A percentile compares a stretch with the other conserved stretches of the same genome.
Conservation (phyloP, 2,113 vertebrate genomes). For the Carassius carassius region DNA sequence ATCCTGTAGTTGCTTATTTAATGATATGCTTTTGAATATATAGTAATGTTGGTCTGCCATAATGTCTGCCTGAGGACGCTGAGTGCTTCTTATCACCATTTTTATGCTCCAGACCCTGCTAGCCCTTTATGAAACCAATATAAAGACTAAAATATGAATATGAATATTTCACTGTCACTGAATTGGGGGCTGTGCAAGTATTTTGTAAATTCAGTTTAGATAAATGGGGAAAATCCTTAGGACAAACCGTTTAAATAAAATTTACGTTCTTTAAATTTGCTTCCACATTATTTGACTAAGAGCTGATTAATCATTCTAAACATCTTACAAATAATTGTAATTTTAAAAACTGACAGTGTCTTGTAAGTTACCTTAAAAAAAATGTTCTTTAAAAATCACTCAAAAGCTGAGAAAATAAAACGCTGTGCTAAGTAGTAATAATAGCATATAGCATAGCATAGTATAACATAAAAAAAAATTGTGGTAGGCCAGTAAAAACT, state of each 20-base stretch:
- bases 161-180: neutral
- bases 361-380: too few species aligned
- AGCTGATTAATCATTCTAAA: neutral
- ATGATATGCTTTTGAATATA: constrained; percentile 36
- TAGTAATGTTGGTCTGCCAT: constrained; percentile 34
- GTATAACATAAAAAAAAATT: too few species aligned
- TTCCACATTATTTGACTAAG: neutral
- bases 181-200: constrained; percentile 12
- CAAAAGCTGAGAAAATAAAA: too few species aligned
- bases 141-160: neutral
- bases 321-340: too few species aligned
- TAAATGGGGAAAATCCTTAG: constrained; percentile 52
- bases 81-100: constrained; percentile 53
- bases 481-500: too few species aligned
- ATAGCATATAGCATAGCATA: too few species aligned
- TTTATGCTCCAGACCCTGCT: constrained; percentile 61
- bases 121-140: constrained; percentile 53
- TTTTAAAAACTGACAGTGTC: too few species aligned
- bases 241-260: constrained; percentile 64
- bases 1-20: constrained; percentile 38
- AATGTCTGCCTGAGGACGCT: constrained; percentile 48
- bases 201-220: constrained; percentile 64
- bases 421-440: too few species aligned
- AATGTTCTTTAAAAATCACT: too few species aligned
- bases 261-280: constrained; percentile 56